Base-by-base conservation (phyloP, 2,797 vertebrate species). In the Tokudaia muenninki region DNA sequence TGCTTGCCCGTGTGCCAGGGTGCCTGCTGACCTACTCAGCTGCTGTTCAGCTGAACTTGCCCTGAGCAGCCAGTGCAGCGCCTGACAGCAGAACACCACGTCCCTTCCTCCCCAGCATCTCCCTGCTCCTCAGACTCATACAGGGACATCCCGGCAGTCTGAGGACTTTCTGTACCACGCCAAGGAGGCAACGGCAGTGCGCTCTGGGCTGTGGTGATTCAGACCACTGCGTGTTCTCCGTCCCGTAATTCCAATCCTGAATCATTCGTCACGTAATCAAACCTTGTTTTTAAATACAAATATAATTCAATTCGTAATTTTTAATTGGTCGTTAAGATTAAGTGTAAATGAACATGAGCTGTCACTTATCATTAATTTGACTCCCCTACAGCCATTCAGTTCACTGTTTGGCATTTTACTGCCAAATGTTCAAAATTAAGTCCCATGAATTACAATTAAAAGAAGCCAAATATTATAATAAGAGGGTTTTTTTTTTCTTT, bases 381-480 rank as follows among this genome's bases (percentile, higher is more conserved):
- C 47, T 91, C 86, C 55, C 57, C 61, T 86, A 93, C 4, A 86
- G 17, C 26, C 14, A 2, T 78, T 89, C 37, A 29, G 31, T 89
- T 90, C 94, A 94, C 72, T 83, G 57, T 3, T 87, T 37, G 1
- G 3, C 59, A 95, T 94, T 96, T 94, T 91, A 96, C 91, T 55
- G 91, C 26, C 34, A 57, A 79, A 92, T 81, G 6, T 92, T 98
- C 98, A 93, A 57, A 96, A 95, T 96, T 22, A 94, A 97, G 94
- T 80, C 34, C 57, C 65, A 96, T 47, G 22, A 91, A 92, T 94
- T 90, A 94, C 94, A 97, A 63, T 94, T 13, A 26, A 94, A 90
- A 88, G 16, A 37, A 88, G 57, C n/a, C 90, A 11, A 55, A 11
- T 82, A 70, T 74, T 91, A 1, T 44, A 91, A 70, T 37, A 83